A percentile compares a stretch with the other conserved stretches of the same genome.
Evolutionary conservation across 2,888 invertebrate genomes (phyloP).

Genomic region (Eupithecia centaureata): DNA sequence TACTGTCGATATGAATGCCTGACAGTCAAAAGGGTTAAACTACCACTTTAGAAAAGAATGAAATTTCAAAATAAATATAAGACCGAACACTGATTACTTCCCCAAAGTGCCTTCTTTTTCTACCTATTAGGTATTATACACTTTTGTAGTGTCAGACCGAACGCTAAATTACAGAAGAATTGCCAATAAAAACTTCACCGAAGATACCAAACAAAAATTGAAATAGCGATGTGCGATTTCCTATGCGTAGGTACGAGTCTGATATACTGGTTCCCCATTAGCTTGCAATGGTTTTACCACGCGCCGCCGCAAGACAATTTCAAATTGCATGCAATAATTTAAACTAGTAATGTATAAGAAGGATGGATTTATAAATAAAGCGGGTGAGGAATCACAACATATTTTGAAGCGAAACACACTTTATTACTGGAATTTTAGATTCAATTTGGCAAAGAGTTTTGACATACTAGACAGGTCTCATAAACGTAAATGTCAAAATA

Average conservation of each 20-base stretch:
- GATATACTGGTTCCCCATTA: conserved; percentile 31
- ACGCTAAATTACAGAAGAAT: neutral
- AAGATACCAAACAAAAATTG: neutral
- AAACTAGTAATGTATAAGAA: conserved; percentile 62
- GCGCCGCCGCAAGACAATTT: conserved; percentile 70
- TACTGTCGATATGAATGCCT: neutral
- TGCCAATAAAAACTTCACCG: neutral
- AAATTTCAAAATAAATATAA: neutral
- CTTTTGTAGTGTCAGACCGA: neutral
- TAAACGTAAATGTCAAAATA: neutral
- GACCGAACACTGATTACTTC: no score
- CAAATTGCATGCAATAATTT: conserved; percentile 72
- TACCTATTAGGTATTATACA: no score
- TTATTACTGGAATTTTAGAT: neutral
- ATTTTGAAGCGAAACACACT: neutral
- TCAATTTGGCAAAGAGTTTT: conserved; percentile 3
- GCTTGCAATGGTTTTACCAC: conserved; percentile 38
- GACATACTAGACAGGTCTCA: neutral
- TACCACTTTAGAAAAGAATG: neutral
- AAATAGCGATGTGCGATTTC: conserved; percentile 1
- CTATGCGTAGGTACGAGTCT: conserved; percentile 21
- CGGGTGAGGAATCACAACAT: conserved; percentile 47
- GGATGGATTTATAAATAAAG: conserved; percentile 71
- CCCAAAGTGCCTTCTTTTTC: no score
- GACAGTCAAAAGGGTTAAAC: neutral